These are phyloP conservation scores for Electrona antarctica DNA, from an alignment of 2,113 vertebrate species.

Conservation along the genomic window DNA sequence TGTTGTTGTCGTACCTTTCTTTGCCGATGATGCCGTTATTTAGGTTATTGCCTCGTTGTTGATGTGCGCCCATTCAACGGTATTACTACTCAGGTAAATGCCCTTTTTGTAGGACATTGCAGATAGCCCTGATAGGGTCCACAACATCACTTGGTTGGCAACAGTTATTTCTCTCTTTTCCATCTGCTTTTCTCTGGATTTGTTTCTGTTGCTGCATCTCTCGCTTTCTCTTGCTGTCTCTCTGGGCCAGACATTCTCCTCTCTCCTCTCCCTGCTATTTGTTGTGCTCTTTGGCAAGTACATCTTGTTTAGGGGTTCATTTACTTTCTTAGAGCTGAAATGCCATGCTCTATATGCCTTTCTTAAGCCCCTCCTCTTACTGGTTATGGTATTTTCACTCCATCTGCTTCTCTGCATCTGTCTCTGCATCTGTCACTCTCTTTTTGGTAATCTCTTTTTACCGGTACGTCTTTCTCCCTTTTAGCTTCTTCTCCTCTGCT, in stretches of 20 bases:
- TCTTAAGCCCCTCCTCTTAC: no score
- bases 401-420: constrained; percentile 1
- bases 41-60: constrained; percentile 64
- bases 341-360: no score
- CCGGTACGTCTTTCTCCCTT: not conserved
- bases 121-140: constrained; percentile 17
- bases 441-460: not conserved
- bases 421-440: not conserved
- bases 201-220: constrained; percentile 4
- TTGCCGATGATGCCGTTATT: constrained; percentile 61
- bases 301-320: not conserved
- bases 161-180: constrained; percentile 20
- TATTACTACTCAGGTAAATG: constrained; percentile 67
- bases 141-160: not conserved
- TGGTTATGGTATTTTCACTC: not conserved
- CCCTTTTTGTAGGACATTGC: constrained; percentile 36
- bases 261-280: not conserved
- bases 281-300: not conserved
- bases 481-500: not conserved
- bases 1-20: constrained; percentile 50
- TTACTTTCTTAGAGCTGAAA: not conserved
- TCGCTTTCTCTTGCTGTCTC: constrained; percentile 14
- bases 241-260: not conserved
- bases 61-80: constrained; percentile 55
- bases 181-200: constrained; percentile 5